Evolutionary conservation across 2,888 invertebrate species (phyloP), one percentile per base, ranked within the genome.

Genomic region (Melanostoma mellinum): DNA sequence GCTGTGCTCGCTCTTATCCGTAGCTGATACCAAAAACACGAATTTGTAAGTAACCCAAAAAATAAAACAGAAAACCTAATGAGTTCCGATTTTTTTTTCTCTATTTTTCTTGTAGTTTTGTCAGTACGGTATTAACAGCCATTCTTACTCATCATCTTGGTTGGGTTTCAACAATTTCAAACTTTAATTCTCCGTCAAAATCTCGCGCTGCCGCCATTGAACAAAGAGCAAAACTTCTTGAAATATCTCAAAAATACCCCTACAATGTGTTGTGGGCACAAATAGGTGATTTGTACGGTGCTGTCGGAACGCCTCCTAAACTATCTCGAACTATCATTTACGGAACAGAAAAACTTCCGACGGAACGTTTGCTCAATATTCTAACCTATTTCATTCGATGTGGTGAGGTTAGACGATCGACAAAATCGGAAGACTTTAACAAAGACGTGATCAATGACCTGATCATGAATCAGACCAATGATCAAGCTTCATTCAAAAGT

Each of bases 201-300:
- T 86, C 87, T 3, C 87, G 88, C n/a, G 87, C 88, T 40, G 89
- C 89, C 0, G 89, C 90, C 1, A 88, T 89, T 8, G 88, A 89
- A 77, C 90, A 92, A 84, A 89, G 90, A 72, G 92, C 92, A 6
- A 92, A 93, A 90, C 87, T 94, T 78, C 90, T 92, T 50, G 91
- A 93, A 89, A 89, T 94, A 77, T 93, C 93, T 3, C 93, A 93
- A 86, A 92, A 93, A 80, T 94, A 94, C 88, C 95, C 97, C 0
- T 97, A 97, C 90, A 98, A 97, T 91, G 97, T 97, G 0, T 91
- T 97, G 0, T 97, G 97, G 97, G 96, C 96, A 0, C 98, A 98
- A 88, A 92, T 98, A 84, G 94, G 95, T 40, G 97, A 98, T 89
- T 92, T 98, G 35, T 96, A 95, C 89, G 98, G 97, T n/a, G 95